Evolutionary conservation across 2,113 vertebrate genomes (phyloP).

Genomic region (Chrysemys picta): DNA sequence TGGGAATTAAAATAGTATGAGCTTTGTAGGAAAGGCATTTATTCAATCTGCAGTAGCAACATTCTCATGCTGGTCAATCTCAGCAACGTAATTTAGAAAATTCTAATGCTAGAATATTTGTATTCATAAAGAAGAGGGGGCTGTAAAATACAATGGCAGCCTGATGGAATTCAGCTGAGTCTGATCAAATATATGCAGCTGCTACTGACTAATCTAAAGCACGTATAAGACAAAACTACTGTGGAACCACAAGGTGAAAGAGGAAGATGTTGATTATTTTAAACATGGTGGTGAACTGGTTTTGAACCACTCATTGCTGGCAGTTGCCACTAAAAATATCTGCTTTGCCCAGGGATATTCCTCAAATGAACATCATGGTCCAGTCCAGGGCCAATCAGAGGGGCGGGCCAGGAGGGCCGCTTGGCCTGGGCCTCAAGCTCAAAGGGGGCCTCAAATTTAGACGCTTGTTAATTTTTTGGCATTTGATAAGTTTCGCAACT

Average conservation of each 20-base stretch:
- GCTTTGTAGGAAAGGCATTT: conserved; percentile 38
- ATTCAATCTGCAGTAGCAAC: conserved; percentile 31
- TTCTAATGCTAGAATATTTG: conserved; percentile 40
- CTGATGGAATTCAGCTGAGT: conserved; percentile 11
- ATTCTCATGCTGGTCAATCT: conserved; percentile 53
- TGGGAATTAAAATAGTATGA: conserved; percentile 49
- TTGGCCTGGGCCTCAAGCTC: too few relatives aligned
- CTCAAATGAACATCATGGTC: background rate
- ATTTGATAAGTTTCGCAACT: too few relatives aligned
- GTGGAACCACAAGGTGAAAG: conserved; percentile 46
- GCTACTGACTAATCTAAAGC: conserved; percentile 20
- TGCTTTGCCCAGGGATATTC: background rate
- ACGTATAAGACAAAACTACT: conserved; percentile 12
- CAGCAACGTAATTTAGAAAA: conserved; percentile 32
- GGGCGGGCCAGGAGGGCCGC: too few relatives aligned
- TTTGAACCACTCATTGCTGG: background rate
- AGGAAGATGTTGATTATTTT: conserved; percentile 18
- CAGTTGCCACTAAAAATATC: conserved; percentile 11
- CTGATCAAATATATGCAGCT: conserved; percentile 14
- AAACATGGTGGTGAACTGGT: background rate
- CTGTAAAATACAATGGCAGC: conserved; percentile 31
- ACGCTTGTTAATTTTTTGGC: too few relatives aligned
- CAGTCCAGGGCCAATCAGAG: background rate
- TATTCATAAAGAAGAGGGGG: background rate
- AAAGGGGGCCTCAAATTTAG: too few relatives aligned